Base-by-base conservation (phyloP, 2,113 vertebrate species). In the Takifugu bimaculatus region DNA sequence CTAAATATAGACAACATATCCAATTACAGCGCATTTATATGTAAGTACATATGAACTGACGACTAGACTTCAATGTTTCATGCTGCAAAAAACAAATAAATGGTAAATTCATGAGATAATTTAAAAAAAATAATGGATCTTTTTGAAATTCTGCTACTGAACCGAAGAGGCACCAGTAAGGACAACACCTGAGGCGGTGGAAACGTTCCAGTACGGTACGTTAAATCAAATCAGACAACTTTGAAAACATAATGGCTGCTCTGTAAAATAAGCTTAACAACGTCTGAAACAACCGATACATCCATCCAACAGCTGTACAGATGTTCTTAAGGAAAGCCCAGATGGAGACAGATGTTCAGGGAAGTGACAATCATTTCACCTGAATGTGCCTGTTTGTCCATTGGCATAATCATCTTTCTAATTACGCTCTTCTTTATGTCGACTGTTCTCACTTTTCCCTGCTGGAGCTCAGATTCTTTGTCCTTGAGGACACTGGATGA, bases 291-390 rank as follows among this genome's bases (percentile, higher is more conserved):
- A 61, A 45, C 28, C 20, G 9, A 54, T 60, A 42, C 50, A 44
- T 60, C 57, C 26, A 45, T 26, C 57, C 45, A 55, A 59, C 65
- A 64, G 51, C 60, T 61, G 50, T 61, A 26, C 49, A 63, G 54
- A 1, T 64, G 68, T 72, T 72, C 47, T 49, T 55, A 35, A 53
- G 42, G 29, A 51, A 58, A 60, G 54, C 65, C 62, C 76, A 81
- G 61, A 77, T 72, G 74, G 56, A 72, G 50, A 59, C 50, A 63
- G 26, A 64, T 77, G 68, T 54, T 74, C 72, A 54, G 10, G 53
- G 43, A 28, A 56, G 13, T 54, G 63, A 65, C 39, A 66, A 50
- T 65, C 67, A 63, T 50, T 52, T 28, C 58, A 71, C 2, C 4
- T 64, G 10, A 50, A 60, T 13, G 54, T 58, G 26, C 54, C 63